phyloP scores from a whole-genome alignment of 2,797 vertebrate species.

The Hypotaenidia okinawae region DNA sequence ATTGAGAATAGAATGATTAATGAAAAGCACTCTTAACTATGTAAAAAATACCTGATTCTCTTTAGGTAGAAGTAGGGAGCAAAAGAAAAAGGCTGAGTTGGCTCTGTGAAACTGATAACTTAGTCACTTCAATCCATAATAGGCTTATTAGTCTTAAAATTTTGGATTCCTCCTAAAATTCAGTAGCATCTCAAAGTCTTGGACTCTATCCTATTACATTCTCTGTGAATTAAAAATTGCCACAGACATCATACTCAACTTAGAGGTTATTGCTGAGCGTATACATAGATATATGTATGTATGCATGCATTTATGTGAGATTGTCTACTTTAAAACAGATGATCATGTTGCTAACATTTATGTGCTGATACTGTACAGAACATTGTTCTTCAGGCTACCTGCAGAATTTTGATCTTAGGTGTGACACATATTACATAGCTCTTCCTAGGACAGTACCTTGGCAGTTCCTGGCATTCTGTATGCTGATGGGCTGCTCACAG shows the following conservation, averaged over 20 bases:
- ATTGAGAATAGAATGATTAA: not conserved
- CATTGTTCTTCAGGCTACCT: not conserved
- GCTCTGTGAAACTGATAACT: not conserved
- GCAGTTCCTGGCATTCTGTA: not conserved
- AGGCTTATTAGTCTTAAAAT: not conserved
- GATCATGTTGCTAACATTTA: not conserved
- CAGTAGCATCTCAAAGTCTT: not conserved
- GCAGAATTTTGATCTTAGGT: not conserved
- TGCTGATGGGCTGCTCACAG: not conserved
- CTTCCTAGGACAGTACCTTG: not conserved
- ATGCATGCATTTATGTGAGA: not conserved
- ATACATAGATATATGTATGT: not conserved
- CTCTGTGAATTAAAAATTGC: not conserved
- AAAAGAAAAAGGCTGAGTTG: not conserved
- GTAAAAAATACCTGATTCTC: not conserved
- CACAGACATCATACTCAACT: not conserved
- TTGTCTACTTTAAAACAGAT: not conserved
- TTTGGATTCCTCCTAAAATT: not conserved
- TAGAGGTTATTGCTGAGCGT: not conserved
- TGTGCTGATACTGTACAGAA: not conserved
- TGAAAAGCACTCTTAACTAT: not conserved
- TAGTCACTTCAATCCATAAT: not conserved
- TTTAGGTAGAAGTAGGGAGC: not conserved
- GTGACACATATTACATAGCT: not conserved
- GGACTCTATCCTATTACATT: not conserved